phyloP scores from a whole-genome alignment of 2,888 invertebrate species.

The Hydraecia micacea region DNA sequence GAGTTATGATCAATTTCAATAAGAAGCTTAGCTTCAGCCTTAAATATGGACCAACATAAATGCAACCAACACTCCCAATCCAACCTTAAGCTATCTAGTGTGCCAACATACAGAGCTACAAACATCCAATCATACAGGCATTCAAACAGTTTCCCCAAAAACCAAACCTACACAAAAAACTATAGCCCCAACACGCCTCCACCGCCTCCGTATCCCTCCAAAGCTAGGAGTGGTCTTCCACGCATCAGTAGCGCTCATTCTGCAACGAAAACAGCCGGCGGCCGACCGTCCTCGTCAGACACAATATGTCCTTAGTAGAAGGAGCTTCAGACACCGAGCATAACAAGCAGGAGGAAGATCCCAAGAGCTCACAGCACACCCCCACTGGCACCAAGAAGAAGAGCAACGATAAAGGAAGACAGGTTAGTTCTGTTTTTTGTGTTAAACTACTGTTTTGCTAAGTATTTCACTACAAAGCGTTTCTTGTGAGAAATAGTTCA shows the following conservation, averaged over 20 bases:
- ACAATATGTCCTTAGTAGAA: slow-evolving; percentile 88
- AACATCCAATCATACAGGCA: too few relatives aligned
- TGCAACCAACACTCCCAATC: background rate
- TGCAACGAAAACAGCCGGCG: slow-evolving; percentile 79
- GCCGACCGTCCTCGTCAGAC: slow-evolving; percentile 78
- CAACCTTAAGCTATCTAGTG: background rate
- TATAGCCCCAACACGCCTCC: slow-evolving; percentile 67
- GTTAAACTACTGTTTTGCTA: background rate
- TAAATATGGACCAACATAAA: background rate
- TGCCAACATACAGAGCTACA: background rate
- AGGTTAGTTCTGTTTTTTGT: slow-evolving; percentile 56
- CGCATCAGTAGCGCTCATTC: slow-evolving; percentile 80
- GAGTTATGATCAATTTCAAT: background rate
- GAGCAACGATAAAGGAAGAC: slow-evolving; percentile 70
- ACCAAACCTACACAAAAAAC: slow-evolving; percentile 12
- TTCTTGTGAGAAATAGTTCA: background rate
- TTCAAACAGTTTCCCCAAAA: background rate
- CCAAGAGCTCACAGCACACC: slow-evolving; percentile 57
- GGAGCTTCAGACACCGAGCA: slow-evolving; percentile 85
- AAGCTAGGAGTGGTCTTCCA: slow-evolving; percentile 79
- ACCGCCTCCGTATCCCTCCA: slow-evolving; percentile 45
- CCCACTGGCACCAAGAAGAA: slow-evolving; percentile 67
- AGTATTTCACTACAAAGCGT: background rate
- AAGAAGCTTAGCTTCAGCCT: background rate
- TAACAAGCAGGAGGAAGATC: slow-evolving; percentile 67